These are phyloP conservation scores for Chinchilla lanigera DNA, from an alignment of 2,113 vertebrate species.

Conservation along the genomic window DNA sequence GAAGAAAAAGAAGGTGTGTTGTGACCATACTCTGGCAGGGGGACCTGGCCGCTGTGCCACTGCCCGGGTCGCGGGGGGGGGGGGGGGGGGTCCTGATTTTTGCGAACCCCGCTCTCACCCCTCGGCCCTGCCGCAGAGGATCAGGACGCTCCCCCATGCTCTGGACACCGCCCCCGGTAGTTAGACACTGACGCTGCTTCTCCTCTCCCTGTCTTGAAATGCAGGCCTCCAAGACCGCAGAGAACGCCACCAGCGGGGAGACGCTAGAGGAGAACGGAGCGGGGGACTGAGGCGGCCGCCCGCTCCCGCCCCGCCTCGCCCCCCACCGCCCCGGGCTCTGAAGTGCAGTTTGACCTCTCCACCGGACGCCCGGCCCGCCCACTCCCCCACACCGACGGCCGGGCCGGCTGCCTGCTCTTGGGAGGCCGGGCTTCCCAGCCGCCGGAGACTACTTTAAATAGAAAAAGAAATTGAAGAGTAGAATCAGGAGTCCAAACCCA, in stretches of 20 bases:
- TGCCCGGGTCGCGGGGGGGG: too few species aligned
- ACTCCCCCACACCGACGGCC: slow-evolving; percentile 77
- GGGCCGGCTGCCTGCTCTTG: slow-evolving; percentile 83
- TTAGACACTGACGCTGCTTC: slow-evolving; percentile 41
- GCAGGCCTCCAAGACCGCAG: slow-evolving; percentile 96
- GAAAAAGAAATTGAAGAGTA: slow-evolving; percentile 84
- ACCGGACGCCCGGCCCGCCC: slow-evolving; percentile 61
- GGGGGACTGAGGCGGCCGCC: slow-evolving; percentile 89
- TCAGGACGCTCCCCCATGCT: background rate
- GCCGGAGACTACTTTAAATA: slow-evolving; percentile 85
- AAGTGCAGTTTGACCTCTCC: slow-evolving; percentile 78
- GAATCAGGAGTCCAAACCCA: slow-evolving; percentile 87
- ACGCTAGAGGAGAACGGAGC: slow-evolving; percentile 92
- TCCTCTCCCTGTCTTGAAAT: slow-evolving; percentile 39
- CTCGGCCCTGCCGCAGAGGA: background rate
- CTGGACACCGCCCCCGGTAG: background rate
- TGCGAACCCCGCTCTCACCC: background rate
- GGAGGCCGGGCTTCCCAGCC: slow-evolving; percentile 83
- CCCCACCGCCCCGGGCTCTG: slow-evolving; percentile 74
- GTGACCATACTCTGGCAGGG: background rate
- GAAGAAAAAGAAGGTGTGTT: slow-evolving; percentile 99
- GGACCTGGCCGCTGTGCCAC: background rate
- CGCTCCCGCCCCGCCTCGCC: slow-evolving; percentile 78
- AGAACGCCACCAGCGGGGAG: slow-evolving; percentile 94
- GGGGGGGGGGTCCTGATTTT: background rate